Base-by-base conservation (phyloP, 2,888 invertebrate genomes). In the Drosophila pseudotalamancana region DNA sequence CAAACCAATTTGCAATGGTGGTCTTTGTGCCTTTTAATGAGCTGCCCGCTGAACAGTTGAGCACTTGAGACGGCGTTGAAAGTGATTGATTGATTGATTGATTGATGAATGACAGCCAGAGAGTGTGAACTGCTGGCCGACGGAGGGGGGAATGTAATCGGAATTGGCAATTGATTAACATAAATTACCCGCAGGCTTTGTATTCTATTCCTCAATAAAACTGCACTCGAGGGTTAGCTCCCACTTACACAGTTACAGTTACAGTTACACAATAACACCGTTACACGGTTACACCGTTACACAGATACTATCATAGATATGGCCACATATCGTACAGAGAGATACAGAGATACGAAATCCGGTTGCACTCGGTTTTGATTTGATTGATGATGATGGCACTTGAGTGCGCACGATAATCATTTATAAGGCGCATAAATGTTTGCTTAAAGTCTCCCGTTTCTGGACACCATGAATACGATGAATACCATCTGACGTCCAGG, bases 31-130 rank as follows among this genome's bases (percentile, higher is more conserved):
- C 49, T 62, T n/a, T 68, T 83, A 77, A 83, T 83, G 77, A 79
- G 76, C 72, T 51, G 62, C 59, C 72, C 69, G 65, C 39, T 50
- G 50, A 65, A 45, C 19, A 46, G 32, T 46, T 46, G 32, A 68
- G 56, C 76, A 67, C 72, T 79, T 63, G 77, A 79, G 68, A 63
- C 57, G 49, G 53, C 54, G 39, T 45, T 35, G 39, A 57, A 67
- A 64, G 71, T 67, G 64, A 75, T 70, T 81, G 75, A 85, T 74
- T 67, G 64, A 75, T 70, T 81, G 75, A 85, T 85, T 77, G 85
- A 84, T 84, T 69, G 81, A 77, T 65, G 53, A 66, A 11, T 32
- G 46, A 3, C 1, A 3, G 31, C 5, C 6, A 19, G n/a, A 5
- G 69, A 34, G 14, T 3, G 14, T 6, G 34, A 6, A n/a, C 34